A percentile compares a stretch with the other conserved stretches of the same genome.
These are phyloP conservation scores for Pyrgus malvae DNA, from an alignment of 2,888 invertebrate genomes.

Conservation along the genomic window DNA sequence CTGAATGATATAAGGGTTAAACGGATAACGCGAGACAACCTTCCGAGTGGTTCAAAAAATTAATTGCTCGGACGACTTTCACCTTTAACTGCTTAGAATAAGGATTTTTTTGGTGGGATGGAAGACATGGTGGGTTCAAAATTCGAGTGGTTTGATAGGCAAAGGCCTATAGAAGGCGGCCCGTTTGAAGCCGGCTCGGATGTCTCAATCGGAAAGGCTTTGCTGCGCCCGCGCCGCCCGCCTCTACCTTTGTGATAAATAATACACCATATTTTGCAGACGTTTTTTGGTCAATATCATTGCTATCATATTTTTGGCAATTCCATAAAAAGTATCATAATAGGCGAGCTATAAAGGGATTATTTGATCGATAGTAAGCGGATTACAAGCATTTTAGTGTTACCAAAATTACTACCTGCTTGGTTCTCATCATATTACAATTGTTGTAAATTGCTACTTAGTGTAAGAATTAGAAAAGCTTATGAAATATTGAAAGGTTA, in stretches of 20 bases:
- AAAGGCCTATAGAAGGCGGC: slow-evolving; percentile 71
- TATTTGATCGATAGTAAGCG: slow-evolving; percentile 8
- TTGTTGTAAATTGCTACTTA: neutral
- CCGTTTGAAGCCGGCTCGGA: slow-evolving; percentile 74
- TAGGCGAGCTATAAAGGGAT: neutral
- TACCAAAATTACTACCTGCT: slow-evolving; percentile 21
- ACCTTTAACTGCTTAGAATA: slow-evolving; percentile 35
- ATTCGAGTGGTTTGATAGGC: slow-evolving; percentile 50
- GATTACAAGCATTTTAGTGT: slow-evolving; percentile 7
- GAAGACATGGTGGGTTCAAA: slow-evolving; percentile 40
- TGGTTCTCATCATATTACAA: slow-evolving; percentile 2
- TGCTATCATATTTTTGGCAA: slow-evolving; percentile 25
- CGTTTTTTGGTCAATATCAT: slow-evolving; percentile 15
- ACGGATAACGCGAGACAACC: slow-evolving; percentile 58
- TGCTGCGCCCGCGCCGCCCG: slow-evolving; percentile 48
- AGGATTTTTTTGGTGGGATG: slow-evolving; percentile 24
- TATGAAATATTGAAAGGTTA: too few relatives aligned
- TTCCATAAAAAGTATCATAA: slow-evolving; percentile 11
- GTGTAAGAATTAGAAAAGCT: too few relatives aligned
- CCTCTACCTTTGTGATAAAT: slow-evolving; percentile 15
- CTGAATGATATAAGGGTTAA: slow-evolving; percentile 72
- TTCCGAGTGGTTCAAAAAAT: slow-evolving; percentile 22
- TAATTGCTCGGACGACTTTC: slow-evolving; percentile 28
- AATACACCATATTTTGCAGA: slow-evolving; percentile 15
- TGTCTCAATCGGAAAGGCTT: slow-evolving; percentile 75